Evolutionary conservation across 2,797 vertebrate species (phyloP).

Genomic region (Girardinus metallicus): DNA sequence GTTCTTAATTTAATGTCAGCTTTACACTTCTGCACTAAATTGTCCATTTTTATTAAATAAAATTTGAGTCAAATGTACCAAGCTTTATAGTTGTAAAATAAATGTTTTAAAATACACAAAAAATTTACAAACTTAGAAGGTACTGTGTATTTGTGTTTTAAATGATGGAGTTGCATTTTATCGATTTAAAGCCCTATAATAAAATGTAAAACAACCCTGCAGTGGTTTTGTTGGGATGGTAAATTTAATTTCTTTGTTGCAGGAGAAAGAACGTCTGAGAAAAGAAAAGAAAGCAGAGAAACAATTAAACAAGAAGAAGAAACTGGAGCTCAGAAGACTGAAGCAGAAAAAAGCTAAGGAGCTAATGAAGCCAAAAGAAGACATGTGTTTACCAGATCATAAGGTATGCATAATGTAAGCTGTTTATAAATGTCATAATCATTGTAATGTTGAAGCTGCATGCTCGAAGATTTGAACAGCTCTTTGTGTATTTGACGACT

Average conservation of each 20-base stretch:
- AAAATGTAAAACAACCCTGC: not conserved
- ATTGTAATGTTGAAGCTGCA: not conserved
- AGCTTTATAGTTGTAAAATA: not conserved
- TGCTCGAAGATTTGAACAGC: not conserved
- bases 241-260: slow-evolving; percentile 27
- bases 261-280: slow-evolving; percentile 94
- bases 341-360: slow-evolving; percentile 95
- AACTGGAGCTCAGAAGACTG: slow-evolving; percentile 88
- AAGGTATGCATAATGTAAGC: slow-evolving; percentile 83
- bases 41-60: not conserved
- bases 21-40: not conserved
- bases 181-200: not conserved
- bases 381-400: slow-evolving; percentile 95
- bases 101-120: not conserved
- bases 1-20: not conserved
- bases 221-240: not conserved
- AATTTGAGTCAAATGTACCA: not conserved
- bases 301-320: slow-evolving; percentile 93
- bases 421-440: not conserved
- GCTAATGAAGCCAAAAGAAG: slow-evolving; percentile 95
- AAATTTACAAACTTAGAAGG: not conserved
- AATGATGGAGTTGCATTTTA: not conserved
- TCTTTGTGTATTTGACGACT: not conserved
- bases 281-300: slow-evolving; percentile 96
- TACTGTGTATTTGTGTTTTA: not conserved